Base-by-base conservation (phyloP, 1,140 invertebrate species). In the Drosophila setifemur region DNA sequence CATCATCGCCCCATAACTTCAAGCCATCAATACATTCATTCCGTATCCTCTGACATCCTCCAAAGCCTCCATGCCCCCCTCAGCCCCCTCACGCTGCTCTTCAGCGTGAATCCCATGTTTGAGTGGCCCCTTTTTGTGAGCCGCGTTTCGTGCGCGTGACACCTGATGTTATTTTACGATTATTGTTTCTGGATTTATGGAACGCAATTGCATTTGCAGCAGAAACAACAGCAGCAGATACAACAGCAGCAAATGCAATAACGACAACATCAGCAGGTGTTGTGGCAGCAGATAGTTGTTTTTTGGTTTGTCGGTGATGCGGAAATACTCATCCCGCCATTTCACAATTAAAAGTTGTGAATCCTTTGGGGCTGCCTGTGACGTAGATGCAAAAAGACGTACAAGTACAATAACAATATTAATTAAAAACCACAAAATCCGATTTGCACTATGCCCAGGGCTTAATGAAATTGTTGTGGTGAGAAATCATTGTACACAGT, bases 121-220 rank as follows among this genome's bases (percentile, higher is more conserved):
- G 14, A 33, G 21, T 47, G 40, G 49, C 49, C 48, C 70, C 26
- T 35, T 52, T 48, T 42, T 47, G 44, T 37, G 73, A 66, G 58
- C 52, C 66, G 53, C 48, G 53, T 44, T 83, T 39, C 40, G 53
- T 85, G 79, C 79, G 81, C 81, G 81, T 86, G 81, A 85, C 79
- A 85, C 79, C 71, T 86, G 79, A 85, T 86, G 79, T 85, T 85
- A 86, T 85, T 85, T 86, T 86, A 85, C 60, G 79, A 83, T 83
- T 83, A 83, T 83, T 83, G 79, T 85, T 79, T 83, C 83, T 79
- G 74, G 79, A 83, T 86, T 83, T 83, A 86, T 85, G 81, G 73
- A 86, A 79, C 57, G 75, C 76, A 79, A 74, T 83, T 83, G 81
- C 79, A 83, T 67, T 74, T 71, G 79, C 69, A 70, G 73, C 42